A percentile compares a stretch with the other conserved stretches of the same genome.
These are phyloP conservation scores for Aegotheles bennettii DNA, from an alignment of 2,113 vertebrate genomes.

Conservation along the genomic window DNA sequence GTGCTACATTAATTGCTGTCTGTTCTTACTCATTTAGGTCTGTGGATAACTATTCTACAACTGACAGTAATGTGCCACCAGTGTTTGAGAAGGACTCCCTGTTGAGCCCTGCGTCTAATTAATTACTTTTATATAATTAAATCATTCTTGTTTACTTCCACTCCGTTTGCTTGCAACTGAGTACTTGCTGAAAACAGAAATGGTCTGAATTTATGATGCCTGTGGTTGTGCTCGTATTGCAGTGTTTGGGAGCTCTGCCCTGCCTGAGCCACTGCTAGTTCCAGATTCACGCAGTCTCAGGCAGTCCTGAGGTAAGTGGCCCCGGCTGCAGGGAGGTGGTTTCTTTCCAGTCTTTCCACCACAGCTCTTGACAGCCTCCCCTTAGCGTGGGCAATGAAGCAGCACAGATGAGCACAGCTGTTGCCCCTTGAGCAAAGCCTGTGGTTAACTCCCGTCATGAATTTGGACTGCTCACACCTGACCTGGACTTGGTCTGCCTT, in stretches of 20 bases:
- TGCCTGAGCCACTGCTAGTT: neutral
- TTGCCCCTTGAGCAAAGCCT: neutral
- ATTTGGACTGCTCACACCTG: neutral
- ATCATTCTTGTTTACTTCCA: slow-evolving; percentile 3
- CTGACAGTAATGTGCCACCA: neutral
- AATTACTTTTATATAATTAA: slow-evolving; percentile 34
- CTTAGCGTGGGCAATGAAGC: neutral
- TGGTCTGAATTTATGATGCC: neutral
- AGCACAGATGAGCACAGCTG: rapidly evolving
- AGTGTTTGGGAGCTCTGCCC: rapidly evolving
- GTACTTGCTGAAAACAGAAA: slow-evolving; percentile 15
- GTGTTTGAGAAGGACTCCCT: neutral
- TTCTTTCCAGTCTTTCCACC: neutral
- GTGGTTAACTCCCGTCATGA: neutral
- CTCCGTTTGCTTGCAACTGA: neutral
- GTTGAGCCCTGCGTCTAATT: neutral
- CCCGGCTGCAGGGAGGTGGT: neutral
- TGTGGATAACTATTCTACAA: neutral
- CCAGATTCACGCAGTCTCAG: rapidly evolving
- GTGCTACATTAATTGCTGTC: neutral
- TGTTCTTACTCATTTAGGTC: neutral
- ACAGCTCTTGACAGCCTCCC: neutral
- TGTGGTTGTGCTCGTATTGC: neutral
- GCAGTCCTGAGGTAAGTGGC: neutral
- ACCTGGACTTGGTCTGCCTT: neutral